Evolutionary conservation across 2,888 invertebrate species (phyloP).

Genomic region (Phortica magna): DNA sequence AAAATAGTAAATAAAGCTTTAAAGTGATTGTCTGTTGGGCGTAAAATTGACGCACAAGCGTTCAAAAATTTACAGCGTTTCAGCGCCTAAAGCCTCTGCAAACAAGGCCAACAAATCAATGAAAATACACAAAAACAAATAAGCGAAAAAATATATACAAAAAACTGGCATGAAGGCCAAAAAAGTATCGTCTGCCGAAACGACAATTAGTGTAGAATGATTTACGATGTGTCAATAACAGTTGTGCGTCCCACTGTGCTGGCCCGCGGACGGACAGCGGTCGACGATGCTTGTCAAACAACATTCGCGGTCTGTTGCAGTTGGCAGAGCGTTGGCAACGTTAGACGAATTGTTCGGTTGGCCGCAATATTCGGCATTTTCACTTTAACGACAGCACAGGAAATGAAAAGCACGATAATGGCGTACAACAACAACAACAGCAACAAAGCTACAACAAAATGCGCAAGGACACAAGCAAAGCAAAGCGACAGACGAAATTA

Average conservation of each 20-base stretch:
- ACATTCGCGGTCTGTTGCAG: background rate
- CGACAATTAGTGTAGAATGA: slow-evolving; percentile 60
- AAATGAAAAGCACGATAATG: background rate
- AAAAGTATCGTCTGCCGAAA: background rate
- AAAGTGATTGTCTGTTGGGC: too few species aligned
- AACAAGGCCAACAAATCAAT: too few species aligned
- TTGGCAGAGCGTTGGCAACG: slow-evolving; percentile 1
- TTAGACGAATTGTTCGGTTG: background rate
- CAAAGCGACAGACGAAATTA: background rate
- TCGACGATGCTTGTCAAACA: slow-evolving; percentile 14
- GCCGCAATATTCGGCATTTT: slow-evolving; percentile 23
- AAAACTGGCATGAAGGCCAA: background rate
- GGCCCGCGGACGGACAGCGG: background rate
- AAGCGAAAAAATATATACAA: background rate
- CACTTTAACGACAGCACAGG: background rate
- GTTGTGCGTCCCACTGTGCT: slow-evolving; percentile 39
- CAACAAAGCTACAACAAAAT: too few species aligned
- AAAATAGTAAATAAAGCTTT: too few species aligned
- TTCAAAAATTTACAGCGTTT: too few species aligned
- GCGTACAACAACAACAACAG: background rate
- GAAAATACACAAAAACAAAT: too few species aligned
- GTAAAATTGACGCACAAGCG: too few species aligned
- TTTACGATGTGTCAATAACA: slow-evolving; percentile 65
- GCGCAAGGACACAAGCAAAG: background rate
- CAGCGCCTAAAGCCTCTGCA: too few species aligned